Percentiles rank a stretch among this genome's conserved stretches.
phyloP scores from a whole-genome alignment of 2,113 vertebrate genomes.

The Polyodon spathula region DNA sequence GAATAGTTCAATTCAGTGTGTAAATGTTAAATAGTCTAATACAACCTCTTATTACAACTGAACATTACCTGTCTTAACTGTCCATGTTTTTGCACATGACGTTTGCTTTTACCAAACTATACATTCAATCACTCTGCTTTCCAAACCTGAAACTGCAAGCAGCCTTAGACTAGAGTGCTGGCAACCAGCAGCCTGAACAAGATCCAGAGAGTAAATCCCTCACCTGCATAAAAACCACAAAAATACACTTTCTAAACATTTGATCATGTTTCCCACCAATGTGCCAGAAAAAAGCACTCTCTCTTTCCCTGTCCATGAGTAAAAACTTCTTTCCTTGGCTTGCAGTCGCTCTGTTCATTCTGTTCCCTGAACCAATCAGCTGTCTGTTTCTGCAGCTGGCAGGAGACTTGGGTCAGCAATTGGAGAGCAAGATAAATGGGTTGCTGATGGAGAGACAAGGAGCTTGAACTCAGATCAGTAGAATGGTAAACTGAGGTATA shows the following conservation, averaged over 20 bases:
- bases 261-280: background rate
- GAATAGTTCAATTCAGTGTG: no score
- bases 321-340: background rate
- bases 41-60: no score
- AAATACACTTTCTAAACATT: background rate
- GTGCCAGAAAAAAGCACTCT: background rate
- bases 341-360: background rate
- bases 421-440: background rate
- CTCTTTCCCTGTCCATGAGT: background rate
- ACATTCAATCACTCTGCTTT: no score
- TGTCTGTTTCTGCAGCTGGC: background rate
- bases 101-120: no score
- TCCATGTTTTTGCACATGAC: no score
- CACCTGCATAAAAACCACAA: background rate
- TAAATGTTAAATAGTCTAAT: no score
- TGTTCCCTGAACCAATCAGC: background rate
- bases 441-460: background rate
- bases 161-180: background rate
- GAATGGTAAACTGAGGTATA: background rate
- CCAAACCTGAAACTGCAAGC: background rate
- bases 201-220: background rate
- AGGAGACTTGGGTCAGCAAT: background rate
- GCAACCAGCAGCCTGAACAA: background rate
- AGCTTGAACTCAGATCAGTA: background rate
- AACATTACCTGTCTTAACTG: no score